phyloP scores from a whole-genome alignment of 1,140 invertebrate genomes.

The Neodiprion virginianus region DNA sequence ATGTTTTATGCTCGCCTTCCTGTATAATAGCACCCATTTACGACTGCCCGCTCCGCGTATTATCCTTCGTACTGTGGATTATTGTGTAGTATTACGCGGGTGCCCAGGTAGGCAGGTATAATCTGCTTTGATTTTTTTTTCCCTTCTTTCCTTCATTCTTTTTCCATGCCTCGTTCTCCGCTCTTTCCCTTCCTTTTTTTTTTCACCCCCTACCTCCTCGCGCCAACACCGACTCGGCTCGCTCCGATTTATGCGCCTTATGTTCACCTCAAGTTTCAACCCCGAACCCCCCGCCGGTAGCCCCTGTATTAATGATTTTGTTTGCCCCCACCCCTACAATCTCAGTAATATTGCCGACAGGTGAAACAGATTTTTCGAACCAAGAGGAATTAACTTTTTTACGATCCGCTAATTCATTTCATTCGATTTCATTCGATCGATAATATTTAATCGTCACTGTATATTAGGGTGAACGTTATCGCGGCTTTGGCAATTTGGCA shows the following conservation, averaged over 20 bases:
- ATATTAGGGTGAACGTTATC: too few relatives aligned
- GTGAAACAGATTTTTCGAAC: constrained; percentile 36
- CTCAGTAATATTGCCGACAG: constrained; percentile 29
- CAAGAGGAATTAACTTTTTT: too few relatives aligned
- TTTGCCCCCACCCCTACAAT: constrained; percentile 39
- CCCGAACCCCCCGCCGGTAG: neutral
- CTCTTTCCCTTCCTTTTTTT: constrained; percentile 16
- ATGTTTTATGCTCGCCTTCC: neutral
- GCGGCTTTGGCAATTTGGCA: too few relatives aligned
- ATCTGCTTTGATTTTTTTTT: constrained; percentile 49
- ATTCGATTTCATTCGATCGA: too few relatives aligned
- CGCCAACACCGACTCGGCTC: too few relatives aligned
- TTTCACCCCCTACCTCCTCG: too few relatives aligned
- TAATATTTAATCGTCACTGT: too few relatives aligned
- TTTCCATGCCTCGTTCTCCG: constrained; percentile 25
- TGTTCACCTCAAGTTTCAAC: constrained; percentile 33
- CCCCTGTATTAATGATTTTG: constrained; percentile 55
- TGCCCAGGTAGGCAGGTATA: constrained; percentile 21
- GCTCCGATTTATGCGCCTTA: constrained; percentile 32
- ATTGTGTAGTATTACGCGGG: too few relatives aligned
- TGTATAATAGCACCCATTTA: neutral
- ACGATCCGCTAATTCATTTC: too few relatives aligned
- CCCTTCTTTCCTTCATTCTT: neutral
- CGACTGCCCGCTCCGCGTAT: neutral
- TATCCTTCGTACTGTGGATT: too few relatives aligned